These are phyloP conservation scores for Lepidocyrtoides sp. DNA, from an alignment of 2,888 invertebrate genomes.

Conservation along the genomic window DNA sequence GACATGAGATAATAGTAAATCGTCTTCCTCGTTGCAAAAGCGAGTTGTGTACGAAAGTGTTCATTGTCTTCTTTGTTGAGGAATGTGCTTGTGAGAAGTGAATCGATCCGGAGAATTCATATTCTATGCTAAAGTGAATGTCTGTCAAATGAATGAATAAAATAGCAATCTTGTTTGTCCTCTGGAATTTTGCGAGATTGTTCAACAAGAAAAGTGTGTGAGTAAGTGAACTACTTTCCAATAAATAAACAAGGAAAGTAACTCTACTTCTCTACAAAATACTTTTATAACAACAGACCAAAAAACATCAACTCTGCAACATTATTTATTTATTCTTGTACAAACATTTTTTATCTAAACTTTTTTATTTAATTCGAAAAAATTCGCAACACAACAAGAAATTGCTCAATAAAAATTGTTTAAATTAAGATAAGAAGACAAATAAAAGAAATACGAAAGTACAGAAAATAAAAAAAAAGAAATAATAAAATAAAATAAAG, in stretches of 20 bases:
- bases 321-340: neutral
- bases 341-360: constrained; percentile 11
- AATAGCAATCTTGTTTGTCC: neutral
- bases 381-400: constrained; percentile 35
- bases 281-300: neutral
- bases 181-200: constrained; percentile 39
- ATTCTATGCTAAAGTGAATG: constrained; percentile 2
- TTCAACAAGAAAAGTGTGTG: constrained; percentile 28
- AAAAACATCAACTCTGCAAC: neutral
- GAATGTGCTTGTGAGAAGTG: constrained; percentile 7
- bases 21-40: neutral
- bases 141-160: constrained; percentile 37
- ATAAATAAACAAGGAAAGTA: constrained; percentile 46
- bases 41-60: neutral
- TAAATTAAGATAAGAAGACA: constrained; percentile 39
- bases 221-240: constrained; percentile 46
- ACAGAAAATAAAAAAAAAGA: neutral
- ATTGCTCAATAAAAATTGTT: constrained; percentile 52
- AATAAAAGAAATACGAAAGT: constrained; percentile 19
- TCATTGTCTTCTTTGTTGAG: neutral
- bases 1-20: neutral
- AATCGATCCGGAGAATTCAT: constrained; percentile 34
- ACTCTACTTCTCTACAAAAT: neutral
- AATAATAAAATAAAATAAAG: no score
- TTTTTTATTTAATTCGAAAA: neutral